Conservation (phyloP, 2,797 vertebrate species). For the Loris lydekkerianus region DNA sequence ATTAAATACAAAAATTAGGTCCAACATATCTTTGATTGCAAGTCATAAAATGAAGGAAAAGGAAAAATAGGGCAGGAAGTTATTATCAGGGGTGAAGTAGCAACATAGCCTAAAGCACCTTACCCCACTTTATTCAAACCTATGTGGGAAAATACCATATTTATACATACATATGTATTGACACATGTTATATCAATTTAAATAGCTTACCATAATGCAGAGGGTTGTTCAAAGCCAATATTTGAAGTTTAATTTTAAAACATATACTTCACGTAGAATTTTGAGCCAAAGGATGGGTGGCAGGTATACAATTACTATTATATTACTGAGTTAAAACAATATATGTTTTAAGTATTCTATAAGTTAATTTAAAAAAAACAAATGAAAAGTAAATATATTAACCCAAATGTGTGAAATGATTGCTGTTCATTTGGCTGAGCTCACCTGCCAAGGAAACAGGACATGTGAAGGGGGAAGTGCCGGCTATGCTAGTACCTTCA, state of each 20-base stretch:
- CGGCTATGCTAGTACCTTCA: not conserved
- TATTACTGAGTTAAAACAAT: not conserved
- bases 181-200: not conserved
- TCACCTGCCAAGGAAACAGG: not conserved
- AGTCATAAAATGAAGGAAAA: conserved; percentile 37
- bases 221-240: not conserved
- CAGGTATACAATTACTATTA: not conserved
- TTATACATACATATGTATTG: not conserved
- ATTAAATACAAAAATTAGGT: conserved; percentile 72
- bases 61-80: not conserved
- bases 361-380: not conserved
- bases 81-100: not conserved
- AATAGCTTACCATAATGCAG: not conserved
- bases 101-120: not conserved
- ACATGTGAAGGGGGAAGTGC: not conserved
- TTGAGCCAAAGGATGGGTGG: not conserved
- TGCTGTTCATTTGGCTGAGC: not conserved
- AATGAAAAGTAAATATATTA: not conserved
- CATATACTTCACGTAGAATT: not conserved
- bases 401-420: not conserved
- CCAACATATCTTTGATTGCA: conserved; percentile 57
- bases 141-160: not conserved
- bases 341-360: not conserved
- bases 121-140: not conserved
- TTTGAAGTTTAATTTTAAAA: not conserved